Evolutionary conservation across 2,113 vertebrate genomes (phyloP).

Genomic region (Pterophyllum scalare): DNA sequence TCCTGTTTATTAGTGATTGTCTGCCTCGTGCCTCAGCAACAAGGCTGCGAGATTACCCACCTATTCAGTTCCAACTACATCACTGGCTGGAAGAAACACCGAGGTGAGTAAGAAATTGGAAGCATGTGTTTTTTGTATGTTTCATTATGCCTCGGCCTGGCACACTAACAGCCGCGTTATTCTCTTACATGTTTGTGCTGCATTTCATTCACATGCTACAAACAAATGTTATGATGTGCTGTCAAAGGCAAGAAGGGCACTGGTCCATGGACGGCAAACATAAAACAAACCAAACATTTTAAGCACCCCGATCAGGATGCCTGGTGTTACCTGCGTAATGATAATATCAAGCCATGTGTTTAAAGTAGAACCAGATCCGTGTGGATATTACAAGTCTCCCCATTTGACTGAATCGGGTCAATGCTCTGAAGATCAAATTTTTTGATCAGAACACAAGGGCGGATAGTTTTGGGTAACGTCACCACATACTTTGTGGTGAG

Average conservation of each 20-base stretch:
- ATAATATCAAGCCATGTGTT: conserved; percentile 48
- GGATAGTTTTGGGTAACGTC: conserved; percentile 70
- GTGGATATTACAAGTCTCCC: conserved; percentile 17
- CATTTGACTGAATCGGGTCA: conserved; percentile 62
- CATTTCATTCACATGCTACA: conserved; percentile 58
- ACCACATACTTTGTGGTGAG: conserved; percentile 77
- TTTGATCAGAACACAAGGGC: conserved; percentile 43
- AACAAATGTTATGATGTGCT: conserved; percentile 62
- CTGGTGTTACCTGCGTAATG: conserved; percentile 27
- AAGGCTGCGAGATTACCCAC: conserved; percentile 31
- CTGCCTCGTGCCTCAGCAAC: background rate
- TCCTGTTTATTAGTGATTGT: conserved; percentile 37
- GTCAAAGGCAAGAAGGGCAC: conserved; percentile 25
- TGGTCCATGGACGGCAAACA: conserved; percentile 5
- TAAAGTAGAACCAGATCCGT: conserved; percentile 50
- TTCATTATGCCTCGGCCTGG: conserved; percentile 55
- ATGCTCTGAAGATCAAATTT: conserved; percentile 52
- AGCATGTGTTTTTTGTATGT: conserved; percentile 60
- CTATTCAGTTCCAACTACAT: conserved; percentile 39
- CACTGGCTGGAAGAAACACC: conserved; percentile 37
- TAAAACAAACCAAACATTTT: conserved; percentile 32
- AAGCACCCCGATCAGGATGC: conserved; percentile 5
- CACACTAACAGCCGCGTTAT: conserved; percentile 45
- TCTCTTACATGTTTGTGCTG: conserved; percentile 45
- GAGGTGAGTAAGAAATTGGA: conserved; percentile 60